Conservation (phyloP, 37 sponge, comb jelly and placozoan genomes). For the Cliona cf. orientalis region DNA sequence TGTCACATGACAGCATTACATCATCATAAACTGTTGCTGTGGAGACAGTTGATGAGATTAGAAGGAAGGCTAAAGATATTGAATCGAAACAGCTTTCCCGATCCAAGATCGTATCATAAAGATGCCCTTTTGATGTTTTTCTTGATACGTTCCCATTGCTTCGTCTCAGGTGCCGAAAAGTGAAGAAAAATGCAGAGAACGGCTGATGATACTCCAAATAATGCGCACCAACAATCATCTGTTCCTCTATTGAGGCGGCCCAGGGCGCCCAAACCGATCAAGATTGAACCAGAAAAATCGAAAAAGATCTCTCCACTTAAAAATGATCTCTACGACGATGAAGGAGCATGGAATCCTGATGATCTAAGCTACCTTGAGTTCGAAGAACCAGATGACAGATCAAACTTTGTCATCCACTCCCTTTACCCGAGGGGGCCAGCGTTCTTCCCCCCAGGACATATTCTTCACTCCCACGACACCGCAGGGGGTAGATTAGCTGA, state of each 20-base stretch:
- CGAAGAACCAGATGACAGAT: not conserved
- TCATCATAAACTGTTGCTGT: too few relatives aligned
- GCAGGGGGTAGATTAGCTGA: not conserved
- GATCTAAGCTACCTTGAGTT: too few relatives aligned
- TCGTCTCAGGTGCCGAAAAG: too few relatives aligned
- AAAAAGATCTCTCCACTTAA: too few relatives aligned
- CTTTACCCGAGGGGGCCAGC: slow-evolving; percentile 62
- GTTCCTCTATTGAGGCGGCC: slow-evolving; percentile 54
- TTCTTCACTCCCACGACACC: slow-evolving; percentile 1
- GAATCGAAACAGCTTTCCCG: too few relatives aligned
- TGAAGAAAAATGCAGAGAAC: not conserved
- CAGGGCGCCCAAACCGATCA: slow-evolving; percentile 40
- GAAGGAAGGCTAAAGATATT: too few relatives aligned
- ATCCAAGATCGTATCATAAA: too few relatives aligned
- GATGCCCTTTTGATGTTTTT: too few relatives aligned
- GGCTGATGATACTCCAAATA: not conserved
- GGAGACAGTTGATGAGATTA: too few relatives aligned
- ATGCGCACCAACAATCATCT: slow-evolving; percentile 6
- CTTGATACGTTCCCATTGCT: too few relatives aligned
- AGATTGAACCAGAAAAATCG: not conserved
- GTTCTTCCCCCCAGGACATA: slow-evolving; percentile 51
- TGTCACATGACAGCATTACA: not conserved
- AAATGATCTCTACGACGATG: not conserved
- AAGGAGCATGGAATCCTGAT: not conserved
- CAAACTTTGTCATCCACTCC: slow-evolving; percentile 29